A percentile compares a stretch with the other conserved stretches of the same genome.
phyloP scores from a whole-genome alignment of 2,797 vertebrate genomes.

The Nasua narica region DNA sequence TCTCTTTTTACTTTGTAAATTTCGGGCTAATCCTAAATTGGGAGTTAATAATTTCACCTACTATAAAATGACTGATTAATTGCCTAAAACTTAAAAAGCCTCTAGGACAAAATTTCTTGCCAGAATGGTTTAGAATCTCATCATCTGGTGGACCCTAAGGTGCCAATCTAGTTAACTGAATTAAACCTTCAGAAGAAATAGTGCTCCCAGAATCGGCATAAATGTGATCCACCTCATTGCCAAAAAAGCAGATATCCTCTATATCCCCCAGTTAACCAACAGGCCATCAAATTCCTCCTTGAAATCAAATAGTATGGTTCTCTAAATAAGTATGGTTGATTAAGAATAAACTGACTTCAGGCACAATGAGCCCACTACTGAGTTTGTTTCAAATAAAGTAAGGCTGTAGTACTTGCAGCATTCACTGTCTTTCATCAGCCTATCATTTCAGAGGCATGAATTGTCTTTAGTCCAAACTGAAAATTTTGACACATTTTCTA shows the following conservation, averaged over 20 bases:
- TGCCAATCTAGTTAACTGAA: neutral
- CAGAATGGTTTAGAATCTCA: conserved; percentile 39
- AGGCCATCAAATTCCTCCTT: neutral
- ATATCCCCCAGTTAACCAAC: neutral
- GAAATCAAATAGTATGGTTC: neutral
- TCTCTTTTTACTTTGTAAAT: conserved; percentile 16
- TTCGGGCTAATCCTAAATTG: conserved; percentile 31
- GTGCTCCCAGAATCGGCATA: neutral
- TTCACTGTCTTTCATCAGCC: conserved; percentile 27
- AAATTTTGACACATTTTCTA: neutral
- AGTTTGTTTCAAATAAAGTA: neutral
- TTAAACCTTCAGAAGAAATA: neutral
- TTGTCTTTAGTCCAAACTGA: conserved; percentile 26
- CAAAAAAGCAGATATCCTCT: neutral
- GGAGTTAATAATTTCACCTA: conserved; percentile 46
- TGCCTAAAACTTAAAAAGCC: conserved; percentile 38
- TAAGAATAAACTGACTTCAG: neutral
- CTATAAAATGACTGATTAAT: conserved; percentile 48
- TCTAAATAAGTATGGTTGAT: neutral
- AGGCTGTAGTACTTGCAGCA: neutral
- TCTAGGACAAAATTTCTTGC: conserved; percentile 22
- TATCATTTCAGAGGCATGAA: conserved; percentile 16
- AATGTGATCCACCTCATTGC: neutral
- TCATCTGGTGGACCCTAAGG: neutral
- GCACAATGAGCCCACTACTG: neutral